A percentile compares a stretch with the other conserved stretches of the same genome.
These are phyloP conservation scores for Irena cyanogastra DNA, from an alignment of 2,113 vertebrate genomes.

Conservation along the genomic window DNA sequence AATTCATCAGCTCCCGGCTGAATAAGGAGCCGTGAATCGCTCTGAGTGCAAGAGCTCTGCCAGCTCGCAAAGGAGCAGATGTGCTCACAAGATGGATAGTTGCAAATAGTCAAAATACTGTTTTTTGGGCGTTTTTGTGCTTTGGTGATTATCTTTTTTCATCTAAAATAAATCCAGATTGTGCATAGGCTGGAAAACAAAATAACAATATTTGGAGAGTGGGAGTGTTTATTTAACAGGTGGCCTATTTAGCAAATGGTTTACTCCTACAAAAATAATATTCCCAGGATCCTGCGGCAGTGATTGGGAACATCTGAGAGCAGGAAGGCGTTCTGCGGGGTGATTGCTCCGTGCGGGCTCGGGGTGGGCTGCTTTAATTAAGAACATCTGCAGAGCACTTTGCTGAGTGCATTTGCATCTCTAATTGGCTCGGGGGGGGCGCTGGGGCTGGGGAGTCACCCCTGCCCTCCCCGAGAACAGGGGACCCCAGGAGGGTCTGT, in stretches of 20 bases:
- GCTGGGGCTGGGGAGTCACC: background rate
- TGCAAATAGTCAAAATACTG: conserved; percentile 41
- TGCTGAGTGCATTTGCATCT: background rate
- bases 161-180: conserved; percentile 60
- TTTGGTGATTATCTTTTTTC: conserved; percentile 22
- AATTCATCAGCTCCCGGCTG: conserved; percentile 13
- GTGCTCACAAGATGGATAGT: conserved; percentile 43
- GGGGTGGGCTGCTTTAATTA: background rate
- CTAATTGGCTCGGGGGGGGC: background rate
- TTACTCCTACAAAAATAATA: background rate
- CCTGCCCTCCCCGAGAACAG: background rate
- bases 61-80: conserved; percentile 44
- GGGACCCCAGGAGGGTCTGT: accelerated
- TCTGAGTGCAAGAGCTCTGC: background rate
- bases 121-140: background rate
- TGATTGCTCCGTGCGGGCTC: background rate
- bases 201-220: conserved; percentile 48
- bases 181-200: conserved; percentile 38
- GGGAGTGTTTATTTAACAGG: conserved; percentile 53
- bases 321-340: background rate
- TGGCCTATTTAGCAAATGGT: conserved; percentile 37
- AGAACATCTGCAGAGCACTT: background rate
- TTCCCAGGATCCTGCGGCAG: background rate
- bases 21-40: background rate
- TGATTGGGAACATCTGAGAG: background rate